A percentile compares a stretch with the other conserved stretches of the same genome.
Evolutionary conservation across 2,888 invertebrate genomes (phyloP).

Genomic region (Psylliodes chrysocephalus): DNA sequence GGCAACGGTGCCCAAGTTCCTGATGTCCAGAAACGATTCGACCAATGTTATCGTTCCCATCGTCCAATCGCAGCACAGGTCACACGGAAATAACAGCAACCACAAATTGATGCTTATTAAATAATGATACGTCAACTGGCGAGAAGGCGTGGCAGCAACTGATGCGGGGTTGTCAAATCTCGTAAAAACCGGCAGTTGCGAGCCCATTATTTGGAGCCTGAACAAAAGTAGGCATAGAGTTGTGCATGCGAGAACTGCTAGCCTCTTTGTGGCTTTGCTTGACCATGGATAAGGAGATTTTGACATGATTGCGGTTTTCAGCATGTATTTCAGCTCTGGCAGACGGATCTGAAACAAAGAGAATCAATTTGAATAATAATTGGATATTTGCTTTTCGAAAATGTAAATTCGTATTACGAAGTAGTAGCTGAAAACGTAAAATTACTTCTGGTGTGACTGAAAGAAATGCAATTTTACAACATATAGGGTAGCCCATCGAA

Average conservation of each 20-base stretch:
- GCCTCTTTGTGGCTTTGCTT: conserved; percentile 78
- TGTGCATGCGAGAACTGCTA: conserved; percentile 81
- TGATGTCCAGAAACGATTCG: conserved; percentile 78
- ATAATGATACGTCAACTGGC: conserved; percentile 94
- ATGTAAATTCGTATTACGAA: too few species aligned
- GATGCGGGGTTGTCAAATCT: conserved; percentile 98
- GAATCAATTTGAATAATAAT: too few species aligned
- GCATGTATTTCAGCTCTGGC: conserved; percentile 64
- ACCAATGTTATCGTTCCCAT: conserved; percentile 95
- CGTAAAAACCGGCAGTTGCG: conserved; percentile 95
- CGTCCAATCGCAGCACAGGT: conserved; percentile 97
- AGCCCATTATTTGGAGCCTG: conserved; percentile 94
- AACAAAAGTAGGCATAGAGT: conserved; percentile 84
- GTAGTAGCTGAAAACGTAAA: too few species aligned
- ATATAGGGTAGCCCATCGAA: too few species aligned
- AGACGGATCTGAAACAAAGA: conserved; percentile 64
- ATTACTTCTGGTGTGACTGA: too few species aligned
- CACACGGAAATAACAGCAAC: conserved; percentile 88
- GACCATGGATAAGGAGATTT: conserved; percentile 70
- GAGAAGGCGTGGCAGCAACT: conserved; percentile 81
- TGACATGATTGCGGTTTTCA: conserved; percentile 65
- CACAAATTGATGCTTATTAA: conserved; percentile 90
- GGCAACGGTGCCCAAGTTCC: conserved; percentile 83
- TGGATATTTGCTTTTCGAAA: too few species aligned
- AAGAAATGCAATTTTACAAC: too few species aligned